phyloP scores from a whole-genome alignment of 2,888 invertebrate species.

The Stratiomys singularior region DNA sequence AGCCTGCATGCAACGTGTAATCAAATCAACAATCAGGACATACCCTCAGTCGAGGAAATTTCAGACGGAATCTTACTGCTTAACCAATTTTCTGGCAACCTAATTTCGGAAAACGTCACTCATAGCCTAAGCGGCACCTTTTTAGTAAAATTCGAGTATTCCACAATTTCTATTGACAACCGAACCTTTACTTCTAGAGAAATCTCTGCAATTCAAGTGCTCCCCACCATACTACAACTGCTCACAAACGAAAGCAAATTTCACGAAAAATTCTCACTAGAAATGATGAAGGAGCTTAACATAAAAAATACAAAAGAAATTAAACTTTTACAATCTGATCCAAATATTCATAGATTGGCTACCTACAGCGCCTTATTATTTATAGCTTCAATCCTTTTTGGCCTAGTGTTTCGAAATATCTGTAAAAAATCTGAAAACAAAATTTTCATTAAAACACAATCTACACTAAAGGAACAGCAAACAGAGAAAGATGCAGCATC shows the following conservation, averaged over 20 bases:
- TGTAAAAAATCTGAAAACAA: not conserved
- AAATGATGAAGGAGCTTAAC: no score
- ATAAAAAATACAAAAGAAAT: slow-evolving; percentile 1
- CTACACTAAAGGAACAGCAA: not conserved
- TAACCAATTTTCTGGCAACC: no score
- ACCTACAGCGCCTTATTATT: not conserved
- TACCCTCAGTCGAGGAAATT: no score
- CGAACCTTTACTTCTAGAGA: no score
- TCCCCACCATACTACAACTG: not conserved
- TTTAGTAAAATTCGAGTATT: no score
- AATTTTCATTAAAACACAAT: slow-evolving; percentile 8
- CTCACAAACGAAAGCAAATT: not conserved
- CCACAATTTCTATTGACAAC: no score
- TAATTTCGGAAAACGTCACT: no score
- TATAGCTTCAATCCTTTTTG: not conserved
- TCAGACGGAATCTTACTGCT: no score
- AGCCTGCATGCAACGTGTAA: no score
- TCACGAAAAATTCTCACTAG: not conserved
- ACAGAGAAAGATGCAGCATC: not conserved
- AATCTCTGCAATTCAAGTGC: no score
- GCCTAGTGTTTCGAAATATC: not conserved
- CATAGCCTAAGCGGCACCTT: no score
- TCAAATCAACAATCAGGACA: not conserved
- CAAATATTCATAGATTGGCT: not conserved
- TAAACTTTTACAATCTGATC: slow-evolving; percentile 10